Conservation (phyloP, 2,888 invertebrate genomes). For the Athetis lepigone region DNA sequence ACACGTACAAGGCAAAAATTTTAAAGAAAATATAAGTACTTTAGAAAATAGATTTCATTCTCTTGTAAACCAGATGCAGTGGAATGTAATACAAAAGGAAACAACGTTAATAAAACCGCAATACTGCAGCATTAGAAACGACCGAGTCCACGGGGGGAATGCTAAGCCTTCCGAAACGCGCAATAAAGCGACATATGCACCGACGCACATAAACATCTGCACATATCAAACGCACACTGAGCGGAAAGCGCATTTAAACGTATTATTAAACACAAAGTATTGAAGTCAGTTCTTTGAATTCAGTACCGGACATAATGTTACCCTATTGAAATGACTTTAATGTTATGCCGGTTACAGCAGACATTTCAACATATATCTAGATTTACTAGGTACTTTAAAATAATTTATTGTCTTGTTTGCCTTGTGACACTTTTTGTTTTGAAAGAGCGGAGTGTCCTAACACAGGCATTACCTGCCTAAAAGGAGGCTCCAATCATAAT, state of each 20-base stretch:
- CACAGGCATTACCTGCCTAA: too few species aligned
- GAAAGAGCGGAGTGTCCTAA: too few species aligned
- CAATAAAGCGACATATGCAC: slow-evolving; percentile 81
- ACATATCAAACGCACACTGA: slow-evolving; percentile 53
- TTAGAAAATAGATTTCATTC: slow-evolving; percentile 64
- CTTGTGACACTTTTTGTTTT: too few species aligned
- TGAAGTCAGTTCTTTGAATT: slow-evolving; percentile 1
- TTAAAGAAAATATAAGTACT: slow-evolving; percentile 37
- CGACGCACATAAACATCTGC: slow-evolving; percentile 68
- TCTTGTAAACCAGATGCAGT: slow-evolving; percentile 69
- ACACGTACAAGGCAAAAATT: slow-evolving; percentile 3
- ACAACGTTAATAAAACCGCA: slow-evolving; percentile 85
- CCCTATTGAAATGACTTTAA: neutral
- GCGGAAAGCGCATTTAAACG: slow-evolving; percentile 9
- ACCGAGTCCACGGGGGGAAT: slow-evolving; percentile 78
- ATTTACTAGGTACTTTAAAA: too few species aligned
- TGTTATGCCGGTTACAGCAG: neutral
- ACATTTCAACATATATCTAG: too few species aligned
- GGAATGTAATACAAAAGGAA: slow-evolving; percentile 82
- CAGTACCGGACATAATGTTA: neutral
- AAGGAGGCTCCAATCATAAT: too few species aligned
- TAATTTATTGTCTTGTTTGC: too few species aligned
- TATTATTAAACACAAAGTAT: slow-evolving; percentile 25
- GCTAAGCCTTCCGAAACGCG: slow-evolving; percentile 78
- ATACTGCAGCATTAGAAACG: slow-evolving; percentile 78